These are phyloP conservation scores for Zygaena filipendulae DNA, from an alignment of 2,888 invertebrate species.

Conservation along the genomic window DNA sequence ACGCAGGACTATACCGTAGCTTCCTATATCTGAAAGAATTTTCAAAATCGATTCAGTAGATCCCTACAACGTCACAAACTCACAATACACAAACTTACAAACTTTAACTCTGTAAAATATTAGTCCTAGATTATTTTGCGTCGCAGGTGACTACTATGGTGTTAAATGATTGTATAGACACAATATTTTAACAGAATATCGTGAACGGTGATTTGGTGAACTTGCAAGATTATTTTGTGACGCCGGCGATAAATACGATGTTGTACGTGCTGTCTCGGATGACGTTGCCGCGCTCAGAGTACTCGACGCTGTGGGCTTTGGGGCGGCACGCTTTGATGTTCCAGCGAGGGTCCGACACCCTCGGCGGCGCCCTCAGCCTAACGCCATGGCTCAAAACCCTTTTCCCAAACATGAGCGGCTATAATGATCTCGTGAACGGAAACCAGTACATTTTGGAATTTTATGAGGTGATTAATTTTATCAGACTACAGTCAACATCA, in stretches of 20 bases:
- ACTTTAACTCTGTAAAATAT: no score
- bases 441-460: slow-evolving; percentile 58
- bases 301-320: slow-evolving; percentile 49
- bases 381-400: slow-evolving; percentile 72
- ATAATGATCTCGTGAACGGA: slow-evolving; percentile 48
- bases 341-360: slow-evolving; percentile 66
- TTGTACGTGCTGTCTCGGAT: slow-evolving; percentile 64
- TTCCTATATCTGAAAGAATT: no score
- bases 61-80: no score
- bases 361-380: slow-evolving; percentile 67
- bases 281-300: slow-evolving; percentile 59
- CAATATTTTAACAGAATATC: slow-evolving; percentile 29
- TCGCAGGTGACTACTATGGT: no score
- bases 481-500: no score
- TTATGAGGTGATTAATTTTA: slow-evolving; percentile 61
- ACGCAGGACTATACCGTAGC: no score
- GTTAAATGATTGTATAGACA: no score
- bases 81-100: no score
- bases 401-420: slow-evolving; percentile 69
- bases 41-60: no score
- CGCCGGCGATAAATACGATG: slow-evolving; percentile 66
- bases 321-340: slow-evolving; percentile 55
- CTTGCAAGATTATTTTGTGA: slow-evolving; percentile 66
- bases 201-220: slow-evolving; percentile 44
- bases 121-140: no score